Conservation (phyloP, 2,113 vertebrate genomes). For the Oophaga pumilio region DNA sequence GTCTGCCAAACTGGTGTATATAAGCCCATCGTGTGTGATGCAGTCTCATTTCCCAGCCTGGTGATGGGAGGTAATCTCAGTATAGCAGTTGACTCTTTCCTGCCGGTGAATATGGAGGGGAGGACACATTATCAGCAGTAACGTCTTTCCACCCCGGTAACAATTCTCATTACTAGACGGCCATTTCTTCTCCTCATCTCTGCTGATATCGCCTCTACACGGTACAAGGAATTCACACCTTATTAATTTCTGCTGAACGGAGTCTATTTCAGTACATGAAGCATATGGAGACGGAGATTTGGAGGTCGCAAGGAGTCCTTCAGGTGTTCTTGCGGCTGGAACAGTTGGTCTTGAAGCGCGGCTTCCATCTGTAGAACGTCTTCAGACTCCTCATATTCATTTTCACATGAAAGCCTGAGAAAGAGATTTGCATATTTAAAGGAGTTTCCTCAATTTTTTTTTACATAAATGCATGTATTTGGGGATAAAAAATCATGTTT, state of each 20-base stretch:
- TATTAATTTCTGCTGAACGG: slow-evolving; percentile 34
- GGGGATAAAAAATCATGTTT: too few relatives aligned
- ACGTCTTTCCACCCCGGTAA: not conserved
- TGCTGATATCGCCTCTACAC: not conserved
- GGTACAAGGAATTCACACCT: slow-evolving; percentile 11
- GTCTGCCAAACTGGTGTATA: not conserved
- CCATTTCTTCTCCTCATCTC: not conserved
- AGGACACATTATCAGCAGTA: not conserved
- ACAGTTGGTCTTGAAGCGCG: not conserved
- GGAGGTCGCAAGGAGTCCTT: not conserved
- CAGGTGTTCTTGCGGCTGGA: slow-evolving; percentile 7
- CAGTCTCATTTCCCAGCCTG: not conserved
- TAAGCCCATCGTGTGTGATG: not conserved
- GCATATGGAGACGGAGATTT: not conserved
- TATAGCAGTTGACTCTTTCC: not conserved
- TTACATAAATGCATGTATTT: too few relatives aligned
- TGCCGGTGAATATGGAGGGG: not conserved
- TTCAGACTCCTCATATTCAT: not conserved
- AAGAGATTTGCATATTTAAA: too few relatives aligned
- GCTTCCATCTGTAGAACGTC: not conserved
- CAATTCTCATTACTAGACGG: not conserved
- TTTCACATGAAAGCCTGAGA: too few relatives aligned
- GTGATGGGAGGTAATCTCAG: not conserved
- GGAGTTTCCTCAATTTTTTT: too few relatives aligned
- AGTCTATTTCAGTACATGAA: not conserved